These are phyloP conservation scores for cattle (Bos taurus) DNA, from an alignment of 2,113 vertebrate species.

Conservation along the genomic window DNA sequence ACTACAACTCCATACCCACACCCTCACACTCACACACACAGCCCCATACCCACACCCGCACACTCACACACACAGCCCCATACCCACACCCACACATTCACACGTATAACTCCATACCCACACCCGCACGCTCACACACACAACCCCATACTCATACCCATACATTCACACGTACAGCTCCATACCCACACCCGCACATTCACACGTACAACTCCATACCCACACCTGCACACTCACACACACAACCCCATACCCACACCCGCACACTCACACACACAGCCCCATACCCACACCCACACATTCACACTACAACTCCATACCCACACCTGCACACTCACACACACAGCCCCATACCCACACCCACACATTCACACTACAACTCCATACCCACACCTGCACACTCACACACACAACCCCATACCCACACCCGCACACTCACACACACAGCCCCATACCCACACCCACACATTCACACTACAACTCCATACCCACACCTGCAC, in stretches of 20 bases:
- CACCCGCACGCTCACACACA: background rate
- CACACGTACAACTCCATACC: background rate
- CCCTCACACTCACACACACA: too few species aligned
- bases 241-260: background rate
- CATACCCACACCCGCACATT: background rate
- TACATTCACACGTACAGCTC: background rate
- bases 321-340: too few species aligned
- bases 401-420: too few species aligned
- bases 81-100: accelerated
- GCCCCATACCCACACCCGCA: accelerated
- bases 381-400: background rate
- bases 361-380: background rate
- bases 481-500: too few species aligned
- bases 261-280: too few species aligned
- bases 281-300: too few species aligned
- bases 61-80: background rate
- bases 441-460: background rate
- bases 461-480: background rate
- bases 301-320: background rate
- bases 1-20: background rate
- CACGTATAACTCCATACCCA: background rate
- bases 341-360: accelerated
- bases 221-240: background rate
- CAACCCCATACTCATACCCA: accelerated
- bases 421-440: accelerated